These are phyloP conservation scores for Aurelia sp. DNA, from an alignment of 30 jellyfish, hydroid and myxozoan species.

Conservation along the genomic window DNA sequence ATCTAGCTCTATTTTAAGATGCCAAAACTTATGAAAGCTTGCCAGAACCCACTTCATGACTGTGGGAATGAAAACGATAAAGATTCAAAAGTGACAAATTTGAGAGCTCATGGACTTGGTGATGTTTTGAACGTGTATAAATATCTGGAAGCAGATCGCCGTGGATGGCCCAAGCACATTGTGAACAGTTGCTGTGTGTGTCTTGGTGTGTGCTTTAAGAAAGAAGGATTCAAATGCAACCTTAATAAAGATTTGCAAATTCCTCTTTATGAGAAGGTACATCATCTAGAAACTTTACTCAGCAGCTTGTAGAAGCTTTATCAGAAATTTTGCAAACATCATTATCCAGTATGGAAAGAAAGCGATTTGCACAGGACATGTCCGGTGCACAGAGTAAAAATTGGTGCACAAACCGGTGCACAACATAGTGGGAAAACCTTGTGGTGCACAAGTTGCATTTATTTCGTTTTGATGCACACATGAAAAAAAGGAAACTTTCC, in stretches of 20 bases:
- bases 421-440: too few relatives aligned
- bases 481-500: too few relatives aligned
- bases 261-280: not conserved
- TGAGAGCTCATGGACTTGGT: slow-evolving; percentile 34
- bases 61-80: slow-evolving; percentile 4
- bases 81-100: slow-evolving; percentile 1
- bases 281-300: not conserved
- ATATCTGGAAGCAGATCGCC: not conserved
- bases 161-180: slow-evolving; percentile 12
- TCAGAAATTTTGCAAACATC: not conserved
- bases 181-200: slow-evolving; percentile 1
- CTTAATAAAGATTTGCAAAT: not conserved
- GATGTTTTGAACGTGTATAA: slow-evolving; percentile 28
- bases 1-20: too few relatives aligned
- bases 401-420: too few relatives aligned
- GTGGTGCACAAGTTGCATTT: too few relatives aligned
- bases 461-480: too few relatives aligned
- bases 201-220: not conserved
- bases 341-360: too few relatives aligned
- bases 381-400: too few relatives aligned
- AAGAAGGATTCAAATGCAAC: not conserved
- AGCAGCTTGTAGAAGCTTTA: not conserved
- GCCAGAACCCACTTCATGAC: slow-evolving; percentile 16
- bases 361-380: too few relatives aligned
- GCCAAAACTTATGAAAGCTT: slow-evolving; percentile 1